Base-by-base conservation (phyloP, 1,140 invertebrate species). In the Drosophila sp. region DNA sequence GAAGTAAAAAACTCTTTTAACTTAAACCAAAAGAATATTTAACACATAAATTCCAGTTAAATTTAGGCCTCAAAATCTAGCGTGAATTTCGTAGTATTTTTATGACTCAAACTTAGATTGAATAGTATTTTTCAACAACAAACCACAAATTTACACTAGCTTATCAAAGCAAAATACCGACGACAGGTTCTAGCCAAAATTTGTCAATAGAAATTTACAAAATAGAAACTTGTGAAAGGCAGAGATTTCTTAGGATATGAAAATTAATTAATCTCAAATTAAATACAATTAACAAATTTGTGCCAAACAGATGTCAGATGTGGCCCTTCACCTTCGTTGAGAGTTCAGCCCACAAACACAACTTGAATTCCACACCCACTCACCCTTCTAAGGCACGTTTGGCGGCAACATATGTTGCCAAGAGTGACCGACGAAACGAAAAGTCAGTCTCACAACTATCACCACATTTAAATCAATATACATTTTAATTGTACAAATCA, bases 401-500 rank as follows among this genome's bases (percentile, higher is more conserved):
- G 11, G 35, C 8, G 8, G 35, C 10, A 38, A 55, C n/a, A 72
- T 50, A 58, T 65, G 54, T 72, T 10, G 35, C 30, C 30, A 35
- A 30, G 17, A 54, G 47, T 35, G 71, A 50, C 62, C 71, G 35
- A 38, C 35, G 3, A 38, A 38, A 72, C 33, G 33, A 44, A 60
- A 50, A 50, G 44, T 50, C 44, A 27, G 44, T 25, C 23, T 50
- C 63, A 17, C 17, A 35, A 67, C 72, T 65, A 87, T 87, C 83
- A 66, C 72, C 56, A 69, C 69, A 63, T 89, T 85, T 79, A 78
- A 89, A 89, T 89, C 85, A 90, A 90, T 90, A 89, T 89, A 80
- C 84, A 67, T 80, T 89, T 89, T 89, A 89, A 89, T 89, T 89
- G 84, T 84, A 90, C 80, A 84, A 89, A 90, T 89, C 85, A 89